These are phyloP conservation scores for Promerops cafer DNA, from an alignment of 2,113 vertebrate species.

Conservation along the genomic window DNA sequence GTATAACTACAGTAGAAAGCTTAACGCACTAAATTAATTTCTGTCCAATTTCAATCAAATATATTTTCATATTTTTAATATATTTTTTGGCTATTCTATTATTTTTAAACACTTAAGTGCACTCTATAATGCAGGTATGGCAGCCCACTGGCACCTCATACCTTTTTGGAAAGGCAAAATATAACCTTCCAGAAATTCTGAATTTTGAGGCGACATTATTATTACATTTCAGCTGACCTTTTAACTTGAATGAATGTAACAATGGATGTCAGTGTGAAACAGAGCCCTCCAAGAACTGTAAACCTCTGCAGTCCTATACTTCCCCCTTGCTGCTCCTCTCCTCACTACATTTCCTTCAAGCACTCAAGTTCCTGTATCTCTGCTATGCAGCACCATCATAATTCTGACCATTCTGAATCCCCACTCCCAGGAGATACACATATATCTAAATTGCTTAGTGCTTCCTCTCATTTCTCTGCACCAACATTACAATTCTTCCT, in stretches of 20 bases:
- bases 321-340: slow-evolving; percentile 1
- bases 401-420: neutral
- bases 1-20: neutral
- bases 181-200: neutral
- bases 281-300: neutral
- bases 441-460: neutral
- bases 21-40: neutral
- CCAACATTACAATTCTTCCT: neutral
- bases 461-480: neutral
- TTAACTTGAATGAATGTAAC: neutral
- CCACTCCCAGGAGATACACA: neutral
- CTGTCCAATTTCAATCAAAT: neutral
- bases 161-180: neutral
- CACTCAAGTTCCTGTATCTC: neutral
- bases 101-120: neutral
- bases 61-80: neutral
- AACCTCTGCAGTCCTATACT: neutral
- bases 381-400: rapidly evolving
- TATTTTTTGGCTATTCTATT: neutral
- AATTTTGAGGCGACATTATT: neutral
- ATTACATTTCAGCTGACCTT: neutral
- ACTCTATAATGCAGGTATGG: neutral
- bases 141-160: neutral
- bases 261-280: neutral
- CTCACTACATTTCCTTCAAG: neutral